phyloP scores from a whole-genome alignment of 2,113 vertebrate species.

The Passer domesticus region DNA sequence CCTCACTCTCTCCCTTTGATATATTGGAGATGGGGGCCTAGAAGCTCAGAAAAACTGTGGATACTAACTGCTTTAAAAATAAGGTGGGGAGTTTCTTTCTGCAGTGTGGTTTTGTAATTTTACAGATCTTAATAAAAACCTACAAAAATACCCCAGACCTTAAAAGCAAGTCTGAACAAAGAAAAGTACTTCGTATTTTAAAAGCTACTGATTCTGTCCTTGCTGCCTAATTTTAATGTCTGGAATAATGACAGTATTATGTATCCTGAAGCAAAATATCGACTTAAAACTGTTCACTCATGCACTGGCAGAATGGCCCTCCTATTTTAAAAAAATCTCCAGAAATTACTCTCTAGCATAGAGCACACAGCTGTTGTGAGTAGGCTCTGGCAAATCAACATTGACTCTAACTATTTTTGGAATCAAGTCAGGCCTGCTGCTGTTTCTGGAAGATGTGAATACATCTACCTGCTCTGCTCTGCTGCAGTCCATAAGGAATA shows the following conservation, averaged over 20 bases:
- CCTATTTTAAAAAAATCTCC: neutral
- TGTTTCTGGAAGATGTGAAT: conserved; percentile 29
- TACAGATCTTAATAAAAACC: neutral
- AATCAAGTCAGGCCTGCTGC: conserved; percentile 40
- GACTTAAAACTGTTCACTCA: neutral
- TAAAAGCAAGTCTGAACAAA: conserved; percentile 17
- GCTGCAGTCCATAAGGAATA: neutral
- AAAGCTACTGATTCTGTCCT: neutral
- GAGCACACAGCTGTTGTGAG: conserved; percentile 50
- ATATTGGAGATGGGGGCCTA: neutral
- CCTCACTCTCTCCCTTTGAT: conserved; percentile 28
- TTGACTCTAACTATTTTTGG: conserved; percentile 49
- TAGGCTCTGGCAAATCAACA: conserved; percentile 54
- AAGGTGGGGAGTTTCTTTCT: neutral
- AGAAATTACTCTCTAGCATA: neutral
- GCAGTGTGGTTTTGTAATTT: neutral
- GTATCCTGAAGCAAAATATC: conserved; percentile 30
- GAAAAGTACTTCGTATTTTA: neutral
- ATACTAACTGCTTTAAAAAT: neutral
- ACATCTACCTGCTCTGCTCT: neutral
- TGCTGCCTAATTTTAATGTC: neutral
- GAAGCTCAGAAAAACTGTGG: neutral
- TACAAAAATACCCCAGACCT: neutral
- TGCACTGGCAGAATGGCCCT: neutral
- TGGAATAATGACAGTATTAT: neutral